Evolutionary conservation across 2,113 vertebrate genomes (phyloP).

Genomic region (Ibidorhyncha struthersii): DNA sequence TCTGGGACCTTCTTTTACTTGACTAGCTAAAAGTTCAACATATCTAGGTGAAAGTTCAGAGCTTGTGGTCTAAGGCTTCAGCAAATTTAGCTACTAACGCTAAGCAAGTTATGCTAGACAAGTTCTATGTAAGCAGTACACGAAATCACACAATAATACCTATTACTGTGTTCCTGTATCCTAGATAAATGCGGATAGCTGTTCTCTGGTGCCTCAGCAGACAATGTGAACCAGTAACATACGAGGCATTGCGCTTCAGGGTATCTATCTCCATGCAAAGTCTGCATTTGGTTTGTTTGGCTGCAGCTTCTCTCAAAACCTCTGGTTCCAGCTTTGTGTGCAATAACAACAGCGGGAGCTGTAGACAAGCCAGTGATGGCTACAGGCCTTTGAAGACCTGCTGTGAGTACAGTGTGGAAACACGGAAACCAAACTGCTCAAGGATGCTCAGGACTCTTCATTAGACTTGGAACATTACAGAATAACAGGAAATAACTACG

Average conservation of each 20-base stretch:
- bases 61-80: not conserved
- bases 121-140: not conserved
- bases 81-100: not conserved
- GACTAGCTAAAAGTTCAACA: not conserved
- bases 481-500: not conserved
- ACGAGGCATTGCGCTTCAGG: not conserved
- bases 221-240: rapidly evolving
- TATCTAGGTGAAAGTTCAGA: not conserved
- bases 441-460: not conserved
- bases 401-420: not conserved
- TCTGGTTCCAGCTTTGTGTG: not conserved
- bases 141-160: not conserved
- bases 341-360: not conserved
- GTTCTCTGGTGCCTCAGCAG: not conserved
- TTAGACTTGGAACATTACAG: not conserved
- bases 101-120: not conserved
- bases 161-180: not conserved
- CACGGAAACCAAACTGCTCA: not conserved
- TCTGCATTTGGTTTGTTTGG: not conserved
- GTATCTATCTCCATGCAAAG: not conserved
- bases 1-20: not conserved
- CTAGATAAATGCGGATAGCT: not conserved
- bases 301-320: not conserved
- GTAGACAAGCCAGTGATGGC: not conserved
- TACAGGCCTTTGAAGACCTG: not conserved